Evolutionary conservation across 1,140 invertebrate genomes (phyloP).

Genomic region (Asobara japonica): DNA sequence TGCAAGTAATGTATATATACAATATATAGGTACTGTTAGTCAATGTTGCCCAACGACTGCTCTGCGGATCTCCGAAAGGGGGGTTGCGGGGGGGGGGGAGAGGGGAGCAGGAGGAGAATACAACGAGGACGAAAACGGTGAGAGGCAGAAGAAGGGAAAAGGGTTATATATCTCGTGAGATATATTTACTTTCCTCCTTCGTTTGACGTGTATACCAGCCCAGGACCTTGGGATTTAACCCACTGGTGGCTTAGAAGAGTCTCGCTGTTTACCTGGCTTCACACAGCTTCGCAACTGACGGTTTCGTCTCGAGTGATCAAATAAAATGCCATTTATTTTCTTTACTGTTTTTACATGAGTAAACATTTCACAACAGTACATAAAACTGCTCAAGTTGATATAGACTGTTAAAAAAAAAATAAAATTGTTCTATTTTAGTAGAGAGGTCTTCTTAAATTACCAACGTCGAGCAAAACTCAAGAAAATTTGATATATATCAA

Average conservation of each 20-base stretch:
- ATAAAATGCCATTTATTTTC: no score
- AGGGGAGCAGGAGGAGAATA: conserved; percentile 2
- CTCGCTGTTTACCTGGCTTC: not conserved
- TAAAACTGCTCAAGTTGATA: no score
- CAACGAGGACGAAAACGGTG: conserved; percentile 19
- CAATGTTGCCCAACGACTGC: conserved; percentile 1
- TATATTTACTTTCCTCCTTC: conserved; percentile 18
- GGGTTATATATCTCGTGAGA: conserved; percentile 23
- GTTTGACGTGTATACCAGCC: not conserved
- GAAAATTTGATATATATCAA: no score
- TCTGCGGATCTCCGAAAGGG: not conserved
- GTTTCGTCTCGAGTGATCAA: no score
- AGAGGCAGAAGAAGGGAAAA: not conserved
- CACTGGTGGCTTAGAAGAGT: conserved; percentile 3
- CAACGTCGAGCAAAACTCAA: no score
- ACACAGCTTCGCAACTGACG: not conserved
- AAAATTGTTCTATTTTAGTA: no score
- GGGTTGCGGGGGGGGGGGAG: not conserved
- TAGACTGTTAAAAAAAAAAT: no score
- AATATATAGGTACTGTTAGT: conserved; percentile 12
- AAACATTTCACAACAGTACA: no score
- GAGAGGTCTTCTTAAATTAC: no score
- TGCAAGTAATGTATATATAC: not conserved
- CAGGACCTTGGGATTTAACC: conserved; percentile 14
- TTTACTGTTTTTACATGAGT: no score